Conservation (phyloP, 1,140 invertebrate species). For the Drosophila carrolli region DNA sequence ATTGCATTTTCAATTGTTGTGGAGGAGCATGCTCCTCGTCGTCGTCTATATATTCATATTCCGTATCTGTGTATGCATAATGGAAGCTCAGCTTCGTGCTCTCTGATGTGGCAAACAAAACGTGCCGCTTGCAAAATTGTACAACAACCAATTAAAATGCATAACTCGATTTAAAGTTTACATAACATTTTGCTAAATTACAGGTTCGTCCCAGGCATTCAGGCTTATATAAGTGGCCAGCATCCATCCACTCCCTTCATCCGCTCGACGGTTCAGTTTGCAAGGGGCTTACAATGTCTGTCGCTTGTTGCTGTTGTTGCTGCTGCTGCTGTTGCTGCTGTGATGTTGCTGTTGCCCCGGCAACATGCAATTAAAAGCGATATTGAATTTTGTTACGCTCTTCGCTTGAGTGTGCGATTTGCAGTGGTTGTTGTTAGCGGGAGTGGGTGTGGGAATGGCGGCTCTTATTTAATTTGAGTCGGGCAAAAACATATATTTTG, state of each 20-base stretch:
- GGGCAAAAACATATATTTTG: slow-evolving; percentile 74
- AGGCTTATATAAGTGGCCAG: slow-evolving; percentile 76
- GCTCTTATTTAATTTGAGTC: slow-evolving; percentile 78
- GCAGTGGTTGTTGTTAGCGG: slow-evolving; percentile 48
- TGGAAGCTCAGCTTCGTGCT: slow-evolving; percentile 48
- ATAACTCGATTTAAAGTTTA: slow-evolving; percentile 82
- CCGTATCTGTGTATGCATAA: slow-evolving; percentile 55
- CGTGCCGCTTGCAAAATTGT: slow-evolving; percentile 80
- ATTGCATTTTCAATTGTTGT: slow-evolving; percentile 56
- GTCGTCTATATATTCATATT: slow-evolving; percentile 22
- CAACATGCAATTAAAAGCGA: slow-evolving; percentile 82
- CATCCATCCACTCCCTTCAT: slow-evolving; percentile 21
- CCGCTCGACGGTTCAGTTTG: slow-evolving; percentile 66
- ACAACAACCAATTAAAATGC: slow-evolving; percentile 82
- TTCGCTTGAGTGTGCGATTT: slow-evolving; percentile 73
- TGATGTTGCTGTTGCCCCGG: slow-evolving; percentile 67
- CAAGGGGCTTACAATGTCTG: slow-evolving; percentile 80
- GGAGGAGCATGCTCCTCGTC: not conserved
- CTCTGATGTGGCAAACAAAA: slow-evolving; percentile 79
- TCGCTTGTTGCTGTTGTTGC: slow-evolving; percentile 53
- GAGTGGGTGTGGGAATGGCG: slow-evolving; percentile 24
- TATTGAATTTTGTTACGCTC: slow-evolving; percentile 81
- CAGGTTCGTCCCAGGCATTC: slow-evolving; percentile 64
- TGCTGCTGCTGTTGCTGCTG: slow-evolving; percentile 46
- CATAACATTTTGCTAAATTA: slow-evolving; percentile 82